Conservation (phyloP, 2,797 vertebrate species). For the Erethizon dorsatum region DNA sequence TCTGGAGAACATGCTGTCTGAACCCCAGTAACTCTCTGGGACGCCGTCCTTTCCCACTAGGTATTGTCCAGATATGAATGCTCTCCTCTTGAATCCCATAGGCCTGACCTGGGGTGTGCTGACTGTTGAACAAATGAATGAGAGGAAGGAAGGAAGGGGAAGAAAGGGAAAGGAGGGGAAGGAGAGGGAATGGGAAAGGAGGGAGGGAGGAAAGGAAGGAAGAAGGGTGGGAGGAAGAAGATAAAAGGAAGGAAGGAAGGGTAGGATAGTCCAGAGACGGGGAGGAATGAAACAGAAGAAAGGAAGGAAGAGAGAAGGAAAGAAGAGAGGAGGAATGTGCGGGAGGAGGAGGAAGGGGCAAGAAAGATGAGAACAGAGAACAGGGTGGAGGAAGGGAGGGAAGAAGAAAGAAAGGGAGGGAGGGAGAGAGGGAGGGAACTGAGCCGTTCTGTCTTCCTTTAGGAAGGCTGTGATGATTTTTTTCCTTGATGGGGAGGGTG, state of each 20-base stretch:
- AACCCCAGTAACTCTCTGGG: background rate
- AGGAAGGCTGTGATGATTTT: background rate
- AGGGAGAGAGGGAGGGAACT: rapidly evolving
- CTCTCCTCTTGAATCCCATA: background rate
- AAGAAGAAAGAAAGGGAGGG: no score
- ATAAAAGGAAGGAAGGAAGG: background rate
- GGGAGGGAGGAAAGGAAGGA: rapidly evolving
- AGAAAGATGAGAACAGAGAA: background rate
- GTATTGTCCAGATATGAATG: rapidly evolving
- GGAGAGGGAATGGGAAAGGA: background rate
- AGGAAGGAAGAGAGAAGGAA: no score
- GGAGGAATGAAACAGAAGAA: no score
- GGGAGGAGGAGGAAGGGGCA: background rate
- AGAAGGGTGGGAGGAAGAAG: background rate
- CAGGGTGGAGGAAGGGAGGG: no score
- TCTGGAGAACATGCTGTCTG: background rate
- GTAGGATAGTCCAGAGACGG: rapidly evolving
- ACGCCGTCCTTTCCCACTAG: background rate
- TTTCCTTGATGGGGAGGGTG: background rate
- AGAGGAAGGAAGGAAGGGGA: background rate
- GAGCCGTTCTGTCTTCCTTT: background rate
- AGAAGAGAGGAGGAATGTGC: background rate
- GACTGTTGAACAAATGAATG: background rate
- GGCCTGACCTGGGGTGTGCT: background rate
- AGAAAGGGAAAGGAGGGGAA: background rate